A percentile compares a stretch with the other conserved stretches of the same genome.
Evolutionary conservation across 2,888 invertebrate species (phyloP).

Genomic region (Rhogogaster chlorosoma): DNA sequence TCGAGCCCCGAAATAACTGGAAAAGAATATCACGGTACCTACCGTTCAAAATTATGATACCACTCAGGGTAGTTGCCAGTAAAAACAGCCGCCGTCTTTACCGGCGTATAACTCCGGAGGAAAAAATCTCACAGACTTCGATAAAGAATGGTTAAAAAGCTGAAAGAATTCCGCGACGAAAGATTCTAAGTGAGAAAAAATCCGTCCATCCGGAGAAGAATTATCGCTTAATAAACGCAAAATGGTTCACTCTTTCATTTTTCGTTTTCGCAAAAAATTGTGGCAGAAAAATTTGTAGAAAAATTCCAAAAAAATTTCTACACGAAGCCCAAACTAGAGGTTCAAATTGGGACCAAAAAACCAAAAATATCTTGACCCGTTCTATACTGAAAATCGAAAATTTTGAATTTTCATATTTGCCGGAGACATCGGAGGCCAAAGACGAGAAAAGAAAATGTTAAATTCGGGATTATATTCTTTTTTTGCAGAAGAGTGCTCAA

Average conservation of each 20-base stretch:
- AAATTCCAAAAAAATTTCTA: neutral
- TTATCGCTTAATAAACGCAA: neutral
- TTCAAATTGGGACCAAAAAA: neutral
- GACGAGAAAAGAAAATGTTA: neutral
- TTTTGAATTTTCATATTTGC: neutral
- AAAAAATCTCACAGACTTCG: neutral
- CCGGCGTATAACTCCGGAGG: neutral
- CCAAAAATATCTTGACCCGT: too few relatives aligned
- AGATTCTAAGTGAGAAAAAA: neutral
- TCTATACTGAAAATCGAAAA: neutral
- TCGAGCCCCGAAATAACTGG: neutral
- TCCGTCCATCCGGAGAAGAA: neutral
- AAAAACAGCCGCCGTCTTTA: neutral
- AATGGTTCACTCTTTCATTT: neutral
- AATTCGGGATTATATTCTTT: neutral
- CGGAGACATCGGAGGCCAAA: neutral
- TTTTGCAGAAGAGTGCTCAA: neutral
- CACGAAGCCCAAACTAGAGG: too few relatives aligned
- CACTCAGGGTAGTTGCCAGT: conserved; percentile 3
- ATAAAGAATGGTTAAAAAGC: neutral
- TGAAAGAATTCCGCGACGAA: neutral
- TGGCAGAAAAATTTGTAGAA: neutral
- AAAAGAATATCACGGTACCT: neutral
- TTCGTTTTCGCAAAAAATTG: neutral
- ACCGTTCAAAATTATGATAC: neutral